Conservation (phyloP, 2,888 invertebrate genomes). For the Caenorhabditis sulstoni region DNA sequence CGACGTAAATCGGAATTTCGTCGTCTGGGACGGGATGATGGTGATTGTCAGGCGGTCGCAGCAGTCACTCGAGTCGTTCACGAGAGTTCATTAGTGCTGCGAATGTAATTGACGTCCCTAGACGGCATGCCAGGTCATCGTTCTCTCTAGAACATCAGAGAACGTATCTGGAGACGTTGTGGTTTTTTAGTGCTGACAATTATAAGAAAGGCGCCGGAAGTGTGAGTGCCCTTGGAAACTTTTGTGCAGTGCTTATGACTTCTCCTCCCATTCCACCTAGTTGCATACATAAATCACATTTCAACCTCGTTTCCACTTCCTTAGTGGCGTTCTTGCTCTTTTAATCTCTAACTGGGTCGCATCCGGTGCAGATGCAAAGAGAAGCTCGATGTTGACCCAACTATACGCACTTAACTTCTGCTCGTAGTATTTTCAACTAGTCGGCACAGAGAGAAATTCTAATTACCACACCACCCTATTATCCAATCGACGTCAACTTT, state of each 20-base stretch:
- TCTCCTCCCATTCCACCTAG: background rate
- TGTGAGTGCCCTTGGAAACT: background rate
- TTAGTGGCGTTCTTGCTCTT: background rate
- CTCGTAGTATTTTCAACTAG: conserved; percentile 2
- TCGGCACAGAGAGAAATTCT: background rate
- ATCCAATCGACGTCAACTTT: conserved; percentile 18
- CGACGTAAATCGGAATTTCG: background rate
- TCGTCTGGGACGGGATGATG: background rate
- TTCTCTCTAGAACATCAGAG: conserved; percentile 28
- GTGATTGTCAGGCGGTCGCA: too few relatives aligned
- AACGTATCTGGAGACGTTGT: background rate
- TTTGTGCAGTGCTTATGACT: background rate
- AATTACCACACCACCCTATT: conserved; percentile 32
- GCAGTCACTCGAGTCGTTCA: conserved; percentile 1
- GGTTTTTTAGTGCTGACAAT: conserved; percentile 1
- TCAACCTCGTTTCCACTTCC: background rate
- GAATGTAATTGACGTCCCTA: conserved; percentile 43
- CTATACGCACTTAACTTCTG: background rate
- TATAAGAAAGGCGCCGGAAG: background rate
- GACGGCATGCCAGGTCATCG: conserved; percentile 20
- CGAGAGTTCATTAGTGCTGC: conserved; percentile 36
- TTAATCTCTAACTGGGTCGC: background rate
- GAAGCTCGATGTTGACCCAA: conserved; percentile 1
- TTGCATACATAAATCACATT: conserved; percentile 12
- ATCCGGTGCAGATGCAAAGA: conserved; percentile 2